Evolutionary conservation across 2,888 invertebrate genomes (phyloP).

Genomic region (Synergus laeviventris): DNA sequence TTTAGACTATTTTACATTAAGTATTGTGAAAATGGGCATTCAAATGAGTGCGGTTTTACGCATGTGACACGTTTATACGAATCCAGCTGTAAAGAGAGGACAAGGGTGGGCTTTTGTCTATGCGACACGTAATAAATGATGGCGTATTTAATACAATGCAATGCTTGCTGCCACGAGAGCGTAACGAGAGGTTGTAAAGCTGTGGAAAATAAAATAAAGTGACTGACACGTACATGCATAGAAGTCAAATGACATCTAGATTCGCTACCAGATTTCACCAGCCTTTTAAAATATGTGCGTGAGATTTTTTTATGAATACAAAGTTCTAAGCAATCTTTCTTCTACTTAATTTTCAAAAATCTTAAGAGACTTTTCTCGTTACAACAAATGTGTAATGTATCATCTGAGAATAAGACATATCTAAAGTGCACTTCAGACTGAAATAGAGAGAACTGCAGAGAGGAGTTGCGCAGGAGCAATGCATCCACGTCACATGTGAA

Average conservation of each 20-base stretch:
- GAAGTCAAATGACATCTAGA: conserved; percentile 13
- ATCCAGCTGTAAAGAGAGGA: conserved; percentile 21
- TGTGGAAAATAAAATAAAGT: conserved; percentile 21
- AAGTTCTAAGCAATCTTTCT: background rate
- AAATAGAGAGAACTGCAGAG: background rate
- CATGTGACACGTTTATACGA: conserved; percentile 10
- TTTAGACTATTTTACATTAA: background rate
- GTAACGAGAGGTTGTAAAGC: conserved; percentile 25
- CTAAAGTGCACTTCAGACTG: background rate
- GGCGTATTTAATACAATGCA: conserved; percentile 25
- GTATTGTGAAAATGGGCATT: background rate
- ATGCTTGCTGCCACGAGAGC: conserved; percentile 19
- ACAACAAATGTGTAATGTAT: background rate
- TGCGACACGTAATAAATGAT: conserved; percentile 21
- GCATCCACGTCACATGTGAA: background rate
- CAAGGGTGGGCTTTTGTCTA: conserved; percentile 15
- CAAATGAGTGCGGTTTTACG: conserved; percentile 2
- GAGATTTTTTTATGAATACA: background rate
- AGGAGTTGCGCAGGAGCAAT: background rate
- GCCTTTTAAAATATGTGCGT: background rate
- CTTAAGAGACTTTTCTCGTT: background rate
- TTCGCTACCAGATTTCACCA: background rate
- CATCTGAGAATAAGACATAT: background rate
- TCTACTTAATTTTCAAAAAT: background rate
- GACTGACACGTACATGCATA: conserved; percentile 8